Percentiles rank a stretch among this genome's conserved stretches.
Conservation (phyloP, 2,113 vertebrate genomes). For the Cyrtonyx montezumae region DNA sequence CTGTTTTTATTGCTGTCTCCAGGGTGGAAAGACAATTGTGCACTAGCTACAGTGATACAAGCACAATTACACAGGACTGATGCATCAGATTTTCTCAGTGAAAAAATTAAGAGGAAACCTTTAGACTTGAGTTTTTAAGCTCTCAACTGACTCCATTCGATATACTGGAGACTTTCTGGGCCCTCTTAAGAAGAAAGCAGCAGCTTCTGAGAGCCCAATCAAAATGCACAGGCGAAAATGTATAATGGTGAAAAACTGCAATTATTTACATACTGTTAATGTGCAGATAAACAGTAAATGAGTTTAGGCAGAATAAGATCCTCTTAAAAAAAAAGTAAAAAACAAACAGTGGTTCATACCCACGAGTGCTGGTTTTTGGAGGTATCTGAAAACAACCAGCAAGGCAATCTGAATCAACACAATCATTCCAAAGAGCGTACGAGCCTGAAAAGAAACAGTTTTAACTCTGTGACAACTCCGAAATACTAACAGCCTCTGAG, state of each 20-base stretch:
- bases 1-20: no score
- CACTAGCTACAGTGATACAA: background rate
- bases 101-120: background rate
- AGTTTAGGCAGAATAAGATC: background rate
- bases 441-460: constrained; percentile 76
- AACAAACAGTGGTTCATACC: constrained; percentile 74
- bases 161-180: background rate
- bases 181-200: background rate
- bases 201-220: background rate
- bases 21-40: background rate
- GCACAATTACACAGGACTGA: background rate
- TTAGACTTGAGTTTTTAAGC: background rate
- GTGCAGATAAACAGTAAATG: background rate
- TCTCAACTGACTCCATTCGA: background rate
- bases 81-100: background rate
- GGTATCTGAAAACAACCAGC: constrained; percentile 85
- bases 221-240: background rate
- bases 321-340: background rate
- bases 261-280: background rate
- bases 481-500: background rate
- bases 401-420: constrained; percentile 82
- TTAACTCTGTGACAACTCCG: background rate
- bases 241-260: background rate
- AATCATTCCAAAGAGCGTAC: constrained; percentile 79
- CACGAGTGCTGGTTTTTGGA: constrained; percentile 78